These are phyloP conservation scores for Glyptemys insculpta DNA, from an alignment of 2,797 vertebrate species.

Conservation along the genomic window DNA sequence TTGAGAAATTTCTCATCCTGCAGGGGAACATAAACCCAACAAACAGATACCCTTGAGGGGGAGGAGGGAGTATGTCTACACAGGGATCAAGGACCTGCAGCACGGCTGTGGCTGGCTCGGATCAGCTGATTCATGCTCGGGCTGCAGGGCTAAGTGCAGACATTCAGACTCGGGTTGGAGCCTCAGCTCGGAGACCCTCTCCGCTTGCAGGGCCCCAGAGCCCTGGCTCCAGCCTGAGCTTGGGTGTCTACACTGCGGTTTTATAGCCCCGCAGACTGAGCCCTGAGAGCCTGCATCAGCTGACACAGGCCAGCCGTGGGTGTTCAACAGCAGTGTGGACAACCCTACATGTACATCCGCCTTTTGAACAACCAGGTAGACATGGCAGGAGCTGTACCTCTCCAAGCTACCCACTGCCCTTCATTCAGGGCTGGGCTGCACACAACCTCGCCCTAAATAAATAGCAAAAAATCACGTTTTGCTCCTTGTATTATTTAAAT, in stretches of 20 bases:
- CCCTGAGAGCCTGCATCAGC: not conserved
- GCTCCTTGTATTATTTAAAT: not conserved
- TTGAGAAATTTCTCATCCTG: constrained; percentile 58
- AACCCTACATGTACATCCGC: too few relatives aligned
- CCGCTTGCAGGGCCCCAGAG: not conserved
- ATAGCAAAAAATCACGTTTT: not conserved
- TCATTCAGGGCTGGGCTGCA: not conserved
- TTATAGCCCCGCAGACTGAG: not conserved
- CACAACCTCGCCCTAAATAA: not conserved
- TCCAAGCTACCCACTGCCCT: not conserved
- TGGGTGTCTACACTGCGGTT: not conserved
- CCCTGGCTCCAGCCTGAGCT: too few relatives aligned
- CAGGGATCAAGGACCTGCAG: not conserved
- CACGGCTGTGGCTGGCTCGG: not conserved
- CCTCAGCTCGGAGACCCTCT: not conserved
- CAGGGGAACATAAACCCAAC: constrained; percentile 23
- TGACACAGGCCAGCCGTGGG: not conserved
- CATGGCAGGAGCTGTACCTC: not conserved
- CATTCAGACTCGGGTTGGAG: not conserved
- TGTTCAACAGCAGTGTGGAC: not conserved
- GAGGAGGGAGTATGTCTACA: not conserved
- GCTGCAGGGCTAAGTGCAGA: not conserved
- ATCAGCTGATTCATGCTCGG: not conserved
- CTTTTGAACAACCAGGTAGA: not conserved
- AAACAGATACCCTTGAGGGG: not conserved